phyloP scores from a whole-genome alignment of 1,140 invertebrate species.

The Pogonomyrmex barbatus region DNA sequence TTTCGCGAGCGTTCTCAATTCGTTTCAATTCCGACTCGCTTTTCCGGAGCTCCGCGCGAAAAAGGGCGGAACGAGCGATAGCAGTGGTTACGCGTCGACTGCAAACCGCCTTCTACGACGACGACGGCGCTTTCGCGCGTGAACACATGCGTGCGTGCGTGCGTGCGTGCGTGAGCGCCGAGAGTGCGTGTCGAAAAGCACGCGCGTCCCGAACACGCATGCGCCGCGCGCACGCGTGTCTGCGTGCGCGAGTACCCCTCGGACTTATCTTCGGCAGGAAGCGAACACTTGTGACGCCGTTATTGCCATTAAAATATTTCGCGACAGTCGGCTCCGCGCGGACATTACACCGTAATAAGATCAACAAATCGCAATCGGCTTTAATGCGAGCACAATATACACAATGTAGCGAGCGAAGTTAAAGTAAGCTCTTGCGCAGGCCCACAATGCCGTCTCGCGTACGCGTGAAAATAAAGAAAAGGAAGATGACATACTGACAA shows the following conservation, averaged over 20 bases:
- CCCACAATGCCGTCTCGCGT: background rate
- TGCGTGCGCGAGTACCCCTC: slow-evolving; percentile 28
- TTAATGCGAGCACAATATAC: background rate
- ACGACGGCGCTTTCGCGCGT: background rate
- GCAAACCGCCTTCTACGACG: slow-evolving; percentile 1
- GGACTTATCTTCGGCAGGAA: slow-evolving; percentile 74
- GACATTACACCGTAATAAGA: slow-evolving; percentile 39
- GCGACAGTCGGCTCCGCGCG: background rate
- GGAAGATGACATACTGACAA: background rate
- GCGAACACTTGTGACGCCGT: slow-evolving; percentile 77
- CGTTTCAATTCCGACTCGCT: background rate
- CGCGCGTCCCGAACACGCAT: slow-evolving; percentile 44
- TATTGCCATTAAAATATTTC: slow-evolving; percentile 70
- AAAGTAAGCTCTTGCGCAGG: no score
- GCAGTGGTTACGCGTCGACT: slow-evolving; percentile 44
- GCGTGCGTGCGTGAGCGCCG: background rate
- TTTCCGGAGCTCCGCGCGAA: background rate
- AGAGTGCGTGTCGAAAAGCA: slow-evolving; percentile 46
- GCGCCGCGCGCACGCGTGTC: slow-evolving; percentile 61
- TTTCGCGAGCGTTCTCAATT: background rate
- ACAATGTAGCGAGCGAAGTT: background rate
- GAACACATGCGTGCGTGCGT: background rate
- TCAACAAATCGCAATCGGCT: slow-evolving; percentile 8
- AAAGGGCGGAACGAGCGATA: background rate
- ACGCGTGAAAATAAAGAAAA: background rate